Percentiles rank a stretch among this genome's conserved stretches.
These are phyloP conservation scores for Clytia hemisphaerica DNA, from an alignment of 30 jellyfish, hydroid and myxozoan genomes.

Conservation along the genomic window DNA sequence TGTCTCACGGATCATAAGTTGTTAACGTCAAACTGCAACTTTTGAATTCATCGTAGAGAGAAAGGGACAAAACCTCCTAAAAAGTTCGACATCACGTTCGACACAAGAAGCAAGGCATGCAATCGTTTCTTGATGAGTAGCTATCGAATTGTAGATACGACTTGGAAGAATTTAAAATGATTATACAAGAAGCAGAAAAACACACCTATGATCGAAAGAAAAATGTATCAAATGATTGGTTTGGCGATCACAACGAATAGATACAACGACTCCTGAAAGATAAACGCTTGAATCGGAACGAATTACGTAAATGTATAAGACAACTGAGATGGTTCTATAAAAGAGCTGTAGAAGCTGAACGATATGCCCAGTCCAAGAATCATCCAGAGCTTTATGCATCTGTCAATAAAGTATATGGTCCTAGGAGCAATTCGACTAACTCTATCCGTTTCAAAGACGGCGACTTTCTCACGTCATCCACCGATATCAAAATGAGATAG, in stretches of 20 bases:
- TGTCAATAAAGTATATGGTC: constrained; percentile 44
- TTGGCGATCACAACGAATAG: constrained; percentile 31
- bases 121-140: constrained; percentile 21
- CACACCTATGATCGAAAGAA: not conserved
- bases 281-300: constrained; percentile 8
- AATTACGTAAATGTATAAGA: constrained; percentile 14
- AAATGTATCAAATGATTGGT: constrained; percentile 38
- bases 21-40: constrained; percentile 18
- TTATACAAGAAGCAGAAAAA: constrained; percentile 24
- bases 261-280: constrained; percentile 38
- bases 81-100: constrained; percentile 29
- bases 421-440: constrained; percentile 21
- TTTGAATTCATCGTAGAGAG: constrained; percentile 18
- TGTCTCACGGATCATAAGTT: constrained; percentile 37
- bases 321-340: constrained; percentile 31
- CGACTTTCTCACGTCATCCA: constrained; percentile 30
- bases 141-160: constrained; percentile 19
- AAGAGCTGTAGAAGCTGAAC: constrained; percentile 50
- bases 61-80: constrained; percentile 33
- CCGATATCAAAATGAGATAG: constrained; percentile 22
- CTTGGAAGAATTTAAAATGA: constrained; percentile 21
- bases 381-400: constrained; percentile 35
- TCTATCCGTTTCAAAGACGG: constrained; percentile 40
- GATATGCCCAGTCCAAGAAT: constrained; percentile 36
- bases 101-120: constrained; percentile 13